Percentiles rank a stretch among this genome's conserved stretches.
Conservation (phyloP, 2,113 vertebrate species). For the Platycercus adscitus region DNA sequence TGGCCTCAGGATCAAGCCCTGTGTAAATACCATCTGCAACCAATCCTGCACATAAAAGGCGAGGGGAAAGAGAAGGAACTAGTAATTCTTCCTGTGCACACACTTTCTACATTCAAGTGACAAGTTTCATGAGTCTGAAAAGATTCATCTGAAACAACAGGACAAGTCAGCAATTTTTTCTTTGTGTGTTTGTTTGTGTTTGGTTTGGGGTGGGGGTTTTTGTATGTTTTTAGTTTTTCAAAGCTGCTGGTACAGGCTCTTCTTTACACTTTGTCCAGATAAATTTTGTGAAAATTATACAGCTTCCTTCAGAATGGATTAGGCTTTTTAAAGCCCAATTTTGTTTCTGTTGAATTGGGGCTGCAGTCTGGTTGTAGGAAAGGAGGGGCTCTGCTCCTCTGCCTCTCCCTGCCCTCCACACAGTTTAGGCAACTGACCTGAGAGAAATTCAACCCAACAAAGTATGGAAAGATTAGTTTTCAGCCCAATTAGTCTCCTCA, state of each 20-base stretch:
- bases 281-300: background rate
- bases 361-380: background rate
- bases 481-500: background rate
- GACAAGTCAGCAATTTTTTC: background rate
- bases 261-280: background rate
- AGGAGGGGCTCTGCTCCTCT: background rate
- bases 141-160: background rate
- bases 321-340: background rate
- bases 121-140: background rate
- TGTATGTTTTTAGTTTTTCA: background rate
- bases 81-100: slow-evolving; percentile 1
- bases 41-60: slow-evolving; percentile 38
- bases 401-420: rapidly evolving
- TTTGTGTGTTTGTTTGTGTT: background rate
- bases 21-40: slow-evolving; percentile 63
- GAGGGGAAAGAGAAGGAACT: background rate
- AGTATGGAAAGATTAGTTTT: background rate
- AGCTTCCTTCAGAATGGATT: background rate
- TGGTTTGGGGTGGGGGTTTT: background rate
- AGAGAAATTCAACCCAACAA: background rate
- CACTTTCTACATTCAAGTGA: slow-evolving; percentile 34
- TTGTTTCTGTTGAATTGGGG: background rate
- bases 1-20: slow-evolving; percentile 40
- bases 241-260: background rate
- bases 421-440: background rate